Conservation (phyloP, 2,797 vertebrate species). For the Smutsia temminckii region DNA sequence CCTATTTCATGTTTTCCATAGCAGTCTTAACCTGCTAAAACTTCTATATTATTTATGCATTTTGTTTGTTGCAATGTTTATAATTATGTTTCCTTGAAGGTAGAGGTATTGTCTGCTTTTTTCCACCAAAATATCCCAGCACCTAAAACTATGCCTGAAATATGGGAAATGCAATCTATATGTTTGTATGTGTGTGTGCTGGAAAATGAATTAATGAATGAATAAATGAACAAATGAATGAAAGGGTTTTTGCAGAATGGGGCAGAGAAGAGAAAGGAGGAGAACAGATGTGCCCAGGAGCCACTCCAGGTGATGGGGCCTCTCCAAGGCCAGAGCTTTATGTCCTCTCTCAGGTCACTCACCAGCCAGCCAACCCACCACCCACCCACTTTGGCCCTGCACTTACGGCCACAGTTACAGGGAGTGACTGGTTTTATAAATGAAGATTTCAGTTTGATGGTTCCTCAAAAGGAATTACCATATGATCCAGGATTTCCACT, state of each 20-base stretch:
- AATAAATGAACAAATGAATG: neutral
- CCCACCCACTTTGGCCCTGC: neutral
- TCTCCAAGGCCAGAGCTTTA: neutral
- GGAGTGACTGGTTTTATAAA: neutral
- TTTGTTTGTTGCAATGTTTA: neutral
- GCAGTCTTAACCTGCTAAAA: neutral
- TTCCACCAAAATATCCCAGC: neutral
- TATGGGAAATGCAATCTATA: neutral
- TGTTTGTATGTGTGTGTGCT: accelerated
- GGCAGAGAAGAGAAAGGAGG: neutral
- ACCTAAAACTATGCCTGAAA: neutral
- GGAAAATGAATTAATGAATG: neutral
- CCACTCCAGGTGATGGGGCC: neutral
- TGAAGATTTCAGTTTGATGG: neutral
- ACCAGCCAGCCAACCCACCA: neutral
- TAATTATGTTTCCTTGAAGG: neutral
- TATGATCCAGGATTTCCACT: neutral
- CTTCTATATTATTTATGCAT: neutral
- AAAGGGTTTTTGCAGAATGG: neutral
- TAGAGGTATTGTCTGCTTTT: neutral
- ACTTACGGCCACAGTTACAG: neutral
- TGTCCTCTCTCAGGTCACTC: neutral
- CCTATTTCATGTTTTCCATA: neutral
- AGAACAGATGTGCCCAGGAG: neutral
- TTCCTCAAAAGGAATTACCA: neutral